Evolutionary conservation across 2,888 invertebrate genomes (phyloP).

Genomic region (Lasioglossum lativentre): DNA sequence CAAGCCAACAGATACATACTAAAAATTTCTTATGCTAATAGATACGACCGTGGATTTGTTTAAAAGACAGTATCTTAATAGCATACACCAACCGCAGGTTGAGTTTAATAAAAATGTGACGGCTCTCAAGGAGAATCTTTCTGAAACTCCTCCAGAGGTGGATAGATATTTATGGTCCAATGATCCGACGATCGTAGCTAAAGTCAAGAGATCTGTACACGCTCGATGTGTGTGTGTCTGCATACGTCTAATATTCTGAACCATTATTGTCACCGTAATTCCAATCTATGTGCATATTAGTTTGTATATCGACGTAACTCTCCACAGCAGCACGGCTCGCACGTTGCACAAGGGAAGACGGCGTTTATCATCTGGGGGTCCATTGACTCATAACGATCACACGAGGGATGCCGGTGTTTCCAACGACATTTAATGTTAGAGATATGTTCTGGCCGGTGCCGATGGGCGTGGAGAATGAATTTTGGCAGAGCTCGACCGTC

Average conservation of each 20-base stretch:
- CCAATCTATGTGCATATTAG: slow-evolving; percentile 29
- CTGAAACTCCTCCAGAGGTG: not conserved
- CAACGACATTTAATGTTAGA: slow-evolving; percentile 64
- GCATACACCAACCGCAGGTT: not conserved
- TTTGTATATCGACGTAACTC: slow-evolving; percentile 12
- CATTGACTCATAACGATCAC: slow-evolving; percentile 63
- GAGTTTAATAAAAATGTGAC: not conserved
- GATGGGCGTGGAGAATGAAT: slow-evolving; percentile 51
- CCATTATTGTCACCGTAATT: slow-evolving; percentile 50
- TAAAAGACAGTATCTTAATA: not conserved
- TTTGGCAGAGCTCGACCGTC: slow-evolving; percentile 71
- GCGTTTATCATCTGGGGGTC: slow-evolving; percentile 37
- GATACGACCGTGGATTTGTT: not conserved
- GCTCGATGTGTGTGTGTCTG: slow-evolving; percentile 59
- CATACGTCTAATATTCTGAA: slow-evolving; percentile 51
- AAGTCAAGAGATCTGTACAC: slow-evolving; percentile 65
- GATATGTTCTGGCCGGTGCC: slow-evolving; percentile 51
- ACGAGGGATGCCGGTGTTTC: slow-evolving; percentile 39
- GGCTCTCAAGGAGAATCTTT: not conserved
- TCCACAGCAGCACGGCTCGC: slow-evolving; percentile 40
- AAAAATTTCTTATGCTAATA: not conserved
- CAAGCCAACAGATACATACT: not conserved
- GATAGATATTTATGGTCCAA: slow-evolving; percentile 12
- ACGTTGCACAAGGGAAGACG: slow-evolving; percentile 57
- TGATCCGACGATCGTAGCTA: slow-evolving; percentile 65